Conservation (phyloP, 2,797 vertebrate genomes). For the Cryptoblepharus egeriae region DNA sequence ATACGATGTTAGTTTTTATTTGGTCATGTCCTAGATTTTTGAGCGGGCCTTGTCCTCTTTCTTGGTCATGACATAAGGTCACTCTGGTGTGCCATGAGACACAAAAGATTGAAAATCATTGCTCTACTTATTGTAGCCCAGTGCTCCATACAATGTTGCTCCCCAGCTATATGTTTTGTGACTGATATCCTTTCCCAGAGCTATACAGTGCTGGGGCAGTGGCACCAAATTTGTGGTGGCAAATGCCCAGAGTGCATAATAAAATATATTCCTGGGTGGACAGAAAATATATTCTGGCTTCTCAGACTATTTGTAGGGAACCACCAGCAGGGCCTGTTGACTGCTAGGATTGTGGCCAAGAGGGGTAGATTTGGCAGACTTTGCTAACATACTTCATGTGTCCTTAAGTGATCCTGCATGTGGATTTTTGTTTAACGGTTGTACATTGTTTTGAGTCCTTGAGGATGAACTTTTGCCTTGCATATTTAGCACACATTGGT, state of each 20-base stretch:
- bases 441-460: not conserved
- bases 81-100: too few relatives aligned
- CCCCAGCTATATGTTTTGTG: not conserved
- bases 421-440: not conserved
- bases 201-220: not conserved
- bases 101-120: too few relatives aligned
- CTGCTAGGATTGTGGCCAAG: not conserved
- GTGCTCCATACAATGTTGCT: not conserved
- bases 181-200: conserved; percentile 22
- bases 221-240: too few relatives aligned
- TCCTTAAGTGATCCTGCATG: not conserved
- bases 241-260: not conserved
- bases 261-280: not conserved
- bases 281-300: not conserved
- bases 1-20: too few relatives aligned
- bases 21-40: too few relatives aligned
- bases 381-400: not conserved
- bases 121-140: too few relatives aligned
- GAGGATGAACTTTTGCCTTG: not conserved
- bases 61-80: too few relatives aligned
- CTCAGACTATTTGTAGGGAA: too few relatives aligned
- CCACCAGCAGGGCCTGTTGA: too few relatives aligned
- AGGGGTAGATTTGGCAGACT: too few relatives aligned
- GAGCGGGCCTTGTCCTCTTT: too few relatives aligned
- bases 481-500: not conserved